Base-by-base conservation (phyloP, 1,140 invertebrate genomes). In the Sipha flava region DNA sequence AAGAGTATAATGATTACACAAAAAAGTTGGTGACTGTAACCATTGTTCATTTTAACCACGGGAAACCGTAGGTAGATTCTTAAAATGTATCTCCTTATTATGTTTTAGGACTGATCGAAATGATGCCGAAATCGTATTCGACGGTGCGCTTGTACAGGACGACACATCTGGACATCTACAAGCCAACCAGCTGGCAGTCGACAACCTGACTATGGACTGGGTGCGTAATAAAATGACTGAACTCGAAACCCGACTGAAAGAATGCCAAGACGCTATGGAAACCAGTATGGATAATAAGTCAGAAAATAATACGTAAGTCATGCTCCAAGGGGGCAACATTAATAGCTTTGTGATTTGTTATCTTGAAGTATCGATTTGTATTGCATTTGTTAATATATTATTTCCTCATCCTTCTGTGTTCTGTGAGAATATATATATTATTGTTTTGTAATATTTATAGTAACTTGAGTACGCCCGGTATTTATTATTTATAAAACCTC, bases 191-290 rank as follows among this genome's bases (percentile, higher is more conserved):
- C 84, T 98, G 54, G 94, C 94, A 0, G 92, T 97, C 0, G 95
- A 98, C 86, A 96, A 96, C 85, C 88, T 95, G 16, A 97, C 95
- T 0, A 90, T 95, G 47, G 94, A 95, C 82, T 94, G 92, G 91
- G 84, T 96, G 45, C 89, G 92, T 81, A 91, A 89, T 79, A 92
- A 93, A 81, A 84, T 95, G 43, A 88, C 87, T 2, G 94, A 96
- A 81, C 85, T 96, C 59, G 94, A 95, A 85, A 86, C 87, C 18
- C 87, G 88, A 29, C 86, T 94, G 29, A 90, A 90, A 83, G 91
- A 93, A 52, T 90, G 88, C 79, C 88, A 91, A 84, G 73, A 77
- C 12, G 52, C 73, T 12, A 57, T 59, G 12, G 73, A 57, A 57
- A 77, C 73, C 21, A 57, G 34, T 29, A 6, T 37, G n/a, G 49